Evolutionary conservation across 2,113 vertebrate species (phyloP), one percentile per base, ranked within the genome.

Genomic region (Onychostruthus taczanowskii): DNA sequence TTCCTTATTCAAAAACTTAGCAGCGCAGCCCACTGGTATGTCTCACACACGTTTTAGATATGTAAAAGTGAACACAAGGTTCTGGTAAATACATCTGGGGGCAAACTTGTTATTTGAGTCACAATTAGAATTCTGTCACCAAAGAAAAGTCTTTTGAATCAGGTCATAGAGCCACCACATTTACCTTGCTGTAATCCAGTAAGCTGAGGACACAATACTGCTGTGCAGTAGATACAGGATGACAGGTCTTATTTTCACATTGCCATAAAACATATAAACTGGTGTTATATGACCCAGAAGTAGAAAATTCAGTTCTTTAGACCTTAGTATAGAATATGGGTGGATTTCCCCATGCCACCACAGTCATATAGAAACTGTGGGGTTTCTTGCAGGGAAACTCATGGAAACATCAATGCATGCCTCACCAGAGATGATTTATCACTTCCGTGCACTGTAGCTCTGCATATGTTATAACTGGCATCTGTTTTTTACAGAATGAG

Each of bases 341-440:
- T 26, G 35, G n/a, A 6, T 59, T 58, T 22, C 22, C 15, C 22
- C 55, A 13, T 3, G 7, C 5, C 8, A 0, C 17, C 7, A 5
- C 35, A 8, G 17, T 27, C 16, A 23, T 35, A 30, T 4, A 55
- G 16, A 18, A 78, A 41, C 15, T 14, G 10, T 4, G 23, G 13
- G 10, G 3, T 22, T 47, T 84, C 49, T 47, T 28, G 12, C 1
- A 5, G 4, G 14, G 44, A 80, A 80, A 33, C 9, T 89, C 4
- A 1, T 0, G 2, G 37, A 46, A 79, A 84, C 13, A 31, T 39
- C 73, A 79, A 26, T 31, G 27, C 30, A 6, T 39, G 21, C 35
- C 59, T 73, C 80, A 28, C 13, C 8, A 12, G 2, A n/a, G 77
- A 61, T 87, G 81, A 87, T 87, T 87, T 94, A 77, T 87, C 43